These are phyloP conservation scores for Catocala sponsa DNA, from an alignment of 2,888 invertebrate genomes.

Conservation along the genomic window DNA sequence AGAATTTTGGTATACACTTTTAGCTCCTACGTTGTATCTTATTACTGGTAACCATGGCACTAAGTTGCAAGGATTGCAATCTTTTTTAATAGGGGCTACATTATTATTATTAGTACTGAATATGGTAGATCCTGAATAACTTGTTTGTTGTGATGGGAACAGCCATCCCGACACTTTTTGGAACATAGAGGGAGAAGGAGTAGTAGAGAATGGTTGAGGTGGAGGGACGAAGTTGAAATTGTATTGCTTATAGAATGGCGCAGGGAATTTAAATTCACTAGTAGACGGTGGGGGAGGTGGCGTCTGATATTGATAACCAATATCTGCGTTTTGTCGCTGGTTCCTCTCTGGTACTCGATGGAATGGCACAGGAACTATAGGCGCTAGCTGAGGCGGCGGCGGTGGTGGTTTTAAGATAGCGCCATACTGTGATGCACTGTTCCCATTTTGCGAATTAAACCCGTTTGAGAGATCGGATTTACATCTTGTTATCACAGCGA, in stretches of 20 bases:
- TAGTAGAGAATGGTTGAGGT: constrained; percentile 78
- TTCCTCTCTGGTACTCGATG: constrained; percentile 68
- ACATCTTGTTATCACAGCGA: constrained; percentile 65
- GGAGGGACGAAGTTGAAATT: constrained; percentile 82
- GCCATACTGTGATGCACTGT: constrained; percentile 72
- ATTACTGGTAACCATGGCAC: constrained; percentile 94
- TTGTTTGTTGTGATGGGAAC: constrained; percentile 84
- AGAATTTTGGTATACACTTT: constrained; percentile 67
- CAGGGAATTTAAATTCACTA: constrained; percentile 78
- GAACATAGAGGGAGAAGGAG: constrained; percentile 85
- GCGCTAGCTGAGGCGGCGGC: constrained; percentile 72
- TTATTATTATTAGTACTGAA: constrained; percentile 60
- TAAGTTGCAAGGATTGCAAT: constrained; percentile 93
- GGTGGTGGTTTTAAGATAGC: constrained; percentile 81
- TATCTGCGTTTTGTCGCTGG: constrained; percentile 72
- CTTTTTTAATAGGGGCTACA: constrained; percentile 79
- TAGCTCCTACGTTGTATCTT: constrained; percentile 78
- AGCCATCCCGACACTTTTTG: constrained; percentile 89
- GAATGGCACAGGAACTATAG: constrained; percentile 77
- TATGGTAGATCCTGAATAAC: constrained; percentile 58
- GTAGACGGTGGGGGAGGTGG: constrained; percentile 64
- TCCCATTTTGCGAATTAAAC: constrained; percentile 59
- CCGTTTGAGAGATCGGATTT: constrained; percentile 67
- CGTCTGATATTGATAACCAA: constrained; percentile 72
- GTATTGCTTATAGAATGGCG: constrained; percentile 83